Evolutionary conservation across 1,140 invertebrate species (phyloP).

Genomic region (Aphaenogaster floridana): DNA sequence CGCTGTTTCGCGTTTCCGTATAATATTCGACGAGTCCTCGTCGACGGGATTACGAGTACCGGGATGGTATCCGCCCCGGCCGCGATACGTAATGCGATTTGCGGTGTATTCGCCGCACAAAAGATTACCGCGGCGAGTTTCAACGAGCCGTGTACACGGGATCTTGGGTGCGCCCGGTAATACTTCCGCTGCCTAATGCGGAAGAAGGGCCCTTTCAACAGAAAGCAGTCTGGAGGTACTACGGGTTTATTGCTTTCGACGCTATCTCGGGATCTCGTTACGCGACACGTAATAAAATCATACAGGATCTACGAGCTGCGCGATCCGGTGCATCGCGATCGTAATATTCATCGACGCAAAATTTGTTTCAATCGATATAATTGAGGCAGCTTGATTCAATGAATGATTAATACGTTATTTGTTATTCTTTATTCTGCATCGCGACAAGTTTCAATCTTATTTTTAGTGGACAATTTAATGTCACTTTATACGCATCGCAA

Average conservation of each 20-base stretch:
- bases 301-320: not conserved
- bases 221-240: constrained; percentile 52
- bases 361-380: not conserved
- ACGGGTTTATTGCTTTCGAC: constrained; percentile 41
- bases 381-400: not conserved
- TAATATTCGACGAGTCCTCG: constrained; percentile 62
- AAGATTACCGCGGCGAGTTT: constrained; percentile 59
- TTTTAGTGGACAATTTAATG: not conserved
- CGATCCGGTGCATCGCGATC: not conserved
- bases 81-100: constrained; percentile 63
- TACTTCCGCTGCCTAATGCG: constrained; percentile 59
- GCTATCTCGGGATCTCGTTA: constrained; percentile 37
- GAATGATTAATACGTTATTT: not conserved
- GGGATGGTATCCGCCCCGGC: constrained; percentile 36
- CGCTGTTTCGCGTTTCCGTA: constrained; percentile 60
- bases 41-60: constrained; percentile 48
- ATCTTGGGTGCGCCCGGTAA: constrained; percentile 39
- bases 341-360: not conserved
- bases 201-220: constrained; percentile 60
- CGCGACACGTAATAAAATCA: constrained; percentile 43
- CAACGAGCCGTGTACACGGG: constrained; percentile 58
- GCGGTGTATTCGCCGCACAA: constrained; percentile 58
- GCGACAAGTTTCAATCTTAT: not conserved
- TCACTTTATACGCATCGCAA: not conserved
- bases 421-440: not conserved